These are phyloP conservation scores for Carposina sasakii DNA, from an alignment of 1,140 invertebrate species.

Conservation along the genomic window DNA sequence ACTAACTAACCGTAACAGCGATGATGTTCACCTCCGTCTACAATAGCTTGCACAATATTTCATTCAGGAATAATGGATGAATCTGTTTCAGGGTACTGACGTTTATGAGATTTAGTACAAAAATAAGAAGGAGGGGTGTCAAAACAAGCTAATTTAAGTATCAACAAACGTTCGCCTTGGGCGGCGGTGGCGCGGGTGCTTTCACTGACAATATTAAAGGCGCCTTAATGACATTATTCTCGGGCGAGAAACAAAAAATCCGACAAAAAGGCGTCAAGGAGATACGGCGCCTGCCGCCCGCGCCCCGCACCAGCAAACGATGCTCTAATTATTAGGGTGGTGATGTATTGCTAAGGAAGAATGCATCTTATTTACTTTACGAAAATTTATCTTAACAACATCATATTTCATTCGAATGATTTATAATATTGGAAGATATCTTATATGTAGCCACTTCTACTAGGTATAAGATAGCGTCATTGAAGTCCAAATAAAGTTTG, in stretches of 20 bases:
- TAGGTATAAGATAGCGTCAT: too few species aligned
- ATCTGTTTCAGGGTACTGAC: conserved; percentile 50
- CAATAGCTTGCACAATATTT: conserved; percentile 9
- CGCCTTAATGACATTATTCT: conserved; percentile 72
- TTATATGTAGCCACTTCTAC: too few species aligned
- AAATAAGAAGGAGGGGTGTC: conserved; percentile 69
- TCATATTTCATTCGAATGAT: too few species aligned
- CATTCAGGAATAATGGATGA: conserved; percentile 57
- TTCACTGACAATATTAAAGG: conserved; percentile 69
- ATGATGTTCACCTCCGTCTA: background rate
- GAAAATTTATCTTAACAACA: conserved; percentile 1
- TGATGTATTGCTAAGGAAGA: conserved; percentile 50
- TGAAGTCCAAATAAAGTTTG: too few species aligned
- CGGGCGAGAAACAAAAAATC: conserved; percentile 61
- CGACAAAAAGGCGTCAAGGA: conserved; percentile 58
- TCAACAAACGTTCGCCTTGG: conserved; percentile 70
- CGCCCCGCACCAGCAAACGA: conserved; percentile 30
- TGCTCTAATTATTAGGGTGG: conserved; percentile 48
- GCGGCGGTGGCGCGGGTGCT: conserved; percentile 50
- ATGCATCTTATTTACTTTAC: conserved; percentile 1
- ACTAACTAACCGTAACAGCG: background rate
- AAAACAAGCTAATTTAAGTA: conserved; percentile 72
- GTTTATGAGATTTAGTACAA: conserved; percentile 71
- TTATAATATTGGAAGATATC: too few species aligned
- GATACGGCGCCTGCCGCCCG: conserved; percentile 23